Evolutionary conservation across 2,888 invertebrate species (phyloP).

Genomic region (Anodontia alba): DNA sequence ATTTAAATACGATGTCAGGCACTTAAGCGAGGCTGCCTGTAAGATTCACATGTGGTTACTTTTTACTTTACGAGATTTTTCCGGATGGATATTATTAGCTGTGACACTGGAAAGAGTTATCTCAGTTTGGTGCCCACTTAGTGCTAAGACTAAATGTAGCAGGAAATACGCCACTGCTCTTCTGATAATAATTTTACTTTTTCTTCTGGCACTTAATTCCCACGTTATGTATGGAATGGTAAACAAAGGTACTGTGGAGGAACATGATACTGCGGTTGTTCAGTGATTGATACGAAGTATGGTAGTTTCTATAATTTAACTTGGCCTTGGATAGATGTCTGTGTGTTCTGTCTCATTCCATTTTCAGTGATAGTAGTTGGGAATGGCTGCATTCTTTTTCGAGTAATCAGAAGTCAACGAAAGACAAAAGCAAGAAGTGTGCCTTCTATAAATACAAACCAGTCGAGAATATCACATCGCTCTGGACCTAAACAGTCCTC

Average conservation of each 20-base stretch:
- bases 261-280: slow-evolving; percentile 41
- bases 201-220: slow-evolving; percentile 65
- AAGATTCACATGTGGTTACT: slow-evolving; percentile 73
- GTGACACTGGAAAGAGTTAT: slow-evolving; percentile 77
- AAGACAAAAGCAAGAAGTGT: slow-evolving; percentile 32
- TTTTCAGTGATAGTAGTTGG: slow-evolving; percentile 71
- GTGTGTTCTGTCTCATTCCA: slow-evolving; percentile 72
- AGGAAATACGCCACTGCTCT: slow-evolving; percentile 47
- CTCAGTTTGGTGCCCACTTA: slow-evolving; percentile 73
- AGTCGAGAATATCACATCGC: background rate
- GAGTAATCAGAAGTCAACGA: slow-evolving; percentile 60
- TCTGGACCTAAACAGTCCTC: slow-evolving; percentile 59
- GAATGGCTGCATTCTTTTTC: slow-evolving; percentile 72
- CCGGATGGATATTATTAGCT: slow-evolving; percentile 79
- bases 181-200: slow-evolving; percentile 48
- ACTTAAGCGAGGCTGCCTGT: slow-evolving; percentile 55
- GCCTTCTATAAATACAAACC: background rate
- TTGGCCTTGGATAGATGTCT: slow-evolving; percentile 81
- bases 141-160: slow-evolving; percentile 66
- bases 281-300: slow-evolving; percentile 46
- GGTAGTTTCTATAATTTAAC: slow-evolving; percentile 46
- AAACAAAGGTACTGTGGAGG: slow-evolving; percentile 18
- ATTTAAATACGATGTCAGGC: slow-evolving; percentile 64
- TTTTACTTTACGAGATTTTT: slow-evolving; percentile 73
- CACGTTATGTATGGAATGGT: slow-evolving; percentile 70